Percentiles rank a stretch among this genome's conserved stretches.
phyloP scores from a whole-genome alignment of 37 sponge, comb jelly and placozoan species.

The Haliclona indistincta region DNA sequence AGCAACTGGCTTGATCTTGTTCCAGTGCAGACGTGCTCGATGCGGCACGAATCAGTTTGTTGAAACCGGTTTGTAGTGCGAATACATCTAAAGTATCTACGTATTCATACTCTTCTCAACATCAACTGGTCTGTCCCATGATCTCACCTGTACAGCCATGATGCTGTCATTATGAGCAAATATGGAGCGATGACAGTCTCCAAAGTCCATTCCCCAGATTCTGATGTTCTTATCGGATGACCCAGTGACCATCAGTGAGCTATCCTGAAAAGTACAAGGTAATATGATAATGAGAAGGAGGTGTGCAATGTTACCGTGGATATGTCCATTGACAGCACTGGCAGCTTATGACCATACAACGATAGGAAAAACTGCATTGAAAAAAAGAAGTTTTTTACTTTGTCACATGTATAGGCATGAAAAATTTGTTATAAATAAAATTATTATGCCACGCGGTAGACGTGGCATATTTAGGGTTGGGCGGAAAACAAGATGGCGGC shows the following conservation, averaged over 20 bases:
- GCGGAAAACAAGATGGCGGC: no score
- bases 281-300: not conserved
- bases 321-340: conserved; percentile 95
- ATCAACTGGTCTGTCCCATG: not conserved
- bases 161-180: conserved; percentile 96
- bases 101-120: not conserved
- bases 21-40: no score
- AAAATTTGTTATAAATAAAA: no score
- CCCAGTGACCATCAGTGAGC: conserved; percentile 83
- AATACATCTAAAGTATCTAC: no score
- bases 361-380: conserved; percentile 84
- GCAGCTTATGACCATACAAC: conserved; percentile 97
- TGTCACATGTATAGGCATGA: no score
- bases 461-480: no score
- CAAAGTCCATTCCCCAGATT: conserved; percentile 97
- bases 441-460: no score
- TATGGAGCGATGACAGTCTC: conserved; percentile 97
- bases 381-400: not conserved
- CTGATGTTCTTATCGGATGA: conserved; percentile 97
- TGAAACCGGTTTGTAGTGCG: no score
- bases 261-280: conserved; percentile 65
- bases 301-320: conserved; percentile 31
- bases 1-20: no score
- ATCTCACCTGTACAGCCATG: conserved; percentile 63
- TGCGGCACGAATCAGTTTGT: no score